Evolutionary conservation across 2,888 invertebrate genomes (phyloP).

Genomic region (Coleophora flavipennella): DNA sequence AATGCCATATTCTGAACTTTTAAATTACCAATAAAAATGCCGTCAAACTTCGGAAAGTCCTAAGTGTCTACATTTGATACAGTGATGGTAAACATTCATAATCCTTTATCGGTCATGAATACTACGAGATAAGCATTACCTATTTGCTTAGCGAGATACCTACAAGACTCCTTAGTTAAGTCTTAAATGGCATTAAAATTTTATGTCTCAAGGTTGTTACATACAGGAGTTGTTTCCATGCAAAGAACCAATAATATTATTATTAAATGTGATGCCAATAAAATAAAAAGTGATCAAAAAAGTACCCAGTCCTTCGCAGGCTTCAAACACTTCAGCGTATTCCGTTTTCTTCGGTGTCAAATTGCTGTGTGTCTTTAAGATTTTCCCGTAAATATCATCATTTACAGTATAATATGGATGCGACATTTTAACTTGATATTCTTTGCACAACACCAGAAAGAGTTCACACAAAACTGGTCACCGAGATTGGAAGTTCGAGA

Average conservation of each 20-base stretch:
- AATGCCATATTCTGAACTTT: constrained; percentile 32
- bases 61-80: background rate
- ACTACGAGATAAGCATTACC: constrained; percentile 10
- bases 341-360: constrained; percentile 36
- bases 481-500: constrained; percentile 26
- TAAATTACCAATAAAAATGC: background rate
- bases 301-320: constrained; percentile 57
- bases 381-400: constrained; percentile 61
- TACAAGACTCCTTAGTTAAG: constrained; percentile 12
- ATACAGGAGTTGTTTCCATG: background rate
- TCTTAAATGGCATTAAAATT: constrained; percentile 11
- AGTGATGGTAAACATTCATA: background rate
- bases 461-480: constrained; percentile 39
- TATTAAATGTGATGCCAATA: too few species aligned
- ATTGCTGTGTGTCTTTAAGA: constrained; percentile 44
- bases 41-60: too few species aligned
- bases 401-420: constrained; percentile 54
- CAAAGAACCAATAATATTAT: too few species aligned
- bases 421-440: constrained; percentile 14
- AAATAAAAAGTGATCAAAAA: background rate
- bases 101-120: constrained; percentile 22
- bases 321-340: constrained; percentile 57
- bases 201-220: constrained; percentile 3
- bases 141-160: constrained; percentile 5
- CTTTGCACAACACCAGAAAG: constrained; percentile 22